Conservation (phyloP, 2,113 vertebrate genomes). For the Empidonax traillii region DNA sequence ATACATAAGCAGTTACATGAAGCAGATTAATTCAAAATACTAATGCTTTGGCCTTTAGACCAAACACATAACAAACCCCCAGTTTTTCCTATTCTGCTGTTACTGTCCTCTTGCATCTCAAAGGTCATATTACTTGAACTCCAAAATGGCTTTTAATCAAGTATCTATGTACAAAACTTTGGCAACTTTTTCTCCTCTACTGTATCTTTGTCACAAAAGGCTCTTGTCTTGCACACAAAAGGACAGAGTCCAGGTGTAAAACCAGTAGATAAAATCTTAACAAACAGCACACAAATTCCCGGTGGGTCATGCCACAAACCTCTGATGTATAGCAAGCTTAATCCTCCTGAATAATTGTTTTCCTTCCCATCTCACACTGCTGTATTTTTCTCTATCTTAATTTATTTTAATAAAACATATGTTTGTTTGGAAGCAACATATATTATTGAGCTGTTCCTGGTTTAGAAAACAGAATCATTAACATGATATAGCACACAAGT, state of each 20-base stretch:
- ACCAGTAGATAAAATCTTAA: neutral
- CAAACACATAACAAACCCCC: neutral
- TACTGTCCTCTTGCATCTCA: neutral
- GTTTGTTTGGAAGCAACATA: neutral
- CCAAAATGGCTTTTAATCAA: neutral
- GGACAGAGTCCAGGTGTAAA: neutral
- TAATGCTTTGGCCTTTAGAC: neutral
- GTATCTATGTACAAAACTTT: too few species aligned
- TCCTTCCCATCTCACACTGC: neutral
- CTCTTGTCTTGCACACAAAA: neutral
- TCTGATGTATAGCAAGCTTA: neutral
- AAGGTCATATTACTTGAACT: neutral
- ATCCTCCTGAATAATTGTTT: slow-evolving; percentile 32
- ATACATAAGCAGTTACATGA: neutral
- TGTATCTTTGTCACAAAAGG: neutral
- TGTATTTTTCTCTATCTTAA: neutral
- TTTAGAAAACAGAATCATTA: slow-evolving; percentile 50
- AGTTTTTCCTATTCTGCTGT: neutral
- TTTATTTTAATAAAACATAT: slow-evolving; percentile 45
- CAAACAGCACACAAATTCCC: neutral
- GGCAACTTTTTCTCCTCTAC: neutral
- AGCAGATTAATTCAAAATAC: neutral
- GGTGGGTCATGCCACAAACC: neutral
- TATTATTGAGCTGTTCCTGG: neutral
- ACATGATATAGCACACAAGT: slow-evolving; percentile 35